These are phyloP conservation scores for Schizopygopsis pylzovi DNA, from an alignment of 2,797 vertebrate genomes.

Conservation along the genomic window DNA sequence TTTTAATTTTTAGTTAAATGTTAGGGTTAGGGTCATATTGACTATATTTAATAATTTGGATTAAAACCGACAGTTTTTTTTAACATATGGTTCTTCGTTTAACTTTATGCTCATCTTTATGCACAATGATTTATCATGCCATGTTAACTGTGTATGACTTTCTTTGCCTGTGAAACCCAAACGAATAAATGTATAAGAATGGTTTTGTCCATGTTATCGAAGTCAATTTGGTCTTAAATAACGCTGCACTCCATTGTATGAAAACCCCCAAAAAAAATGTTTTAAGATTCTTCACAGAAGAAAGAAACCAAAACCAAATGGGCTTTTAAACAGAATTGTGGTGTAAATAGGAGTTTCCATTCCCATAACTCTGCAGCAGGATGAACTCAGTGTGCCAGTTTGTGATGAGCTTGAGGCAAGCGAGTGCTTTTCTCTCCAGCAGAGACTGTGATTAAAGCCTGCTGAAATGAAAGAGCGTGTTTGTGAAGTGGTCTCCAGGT, in stretches of 20 bases:
- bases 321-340: conserved; percentile 49
- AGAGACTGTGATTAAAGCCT: conserved; percentile 61
- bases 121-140: neutral
- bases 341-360: conserved; percentile 48
- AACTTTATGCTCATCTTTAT: neutral
- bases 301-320: conserved; percentile 33
- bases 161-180: neutral
- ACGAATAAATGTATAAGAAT: neutral
- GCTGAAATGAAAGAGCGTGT: conserved; percentile 43
- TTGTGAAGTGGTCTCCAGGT: conserved; percentile 56
- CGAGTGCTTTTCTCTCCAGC: conserved; percentile 42
- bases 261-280: neutral
- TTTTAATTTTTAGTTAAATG: too few species aligned
- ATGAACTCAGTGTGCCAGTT: conserved; percentile 37
- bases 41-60: neutral
- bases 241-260: neutral
- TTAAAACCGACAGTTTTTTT: neutral
- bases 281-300: neutral
- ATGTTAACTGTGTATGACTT: neutral
- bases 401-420: conserved; percentile 45
- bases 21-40: neutral
- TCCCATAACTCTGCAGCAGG: conserved; percentile 12
- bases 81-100: neutral
- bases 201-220: neutral
- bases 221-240: neutral